Evolutionary conservation across 2,888 invertebrate genomes (phyloP).

Genomic region (Mythimna pallens): DNA sequence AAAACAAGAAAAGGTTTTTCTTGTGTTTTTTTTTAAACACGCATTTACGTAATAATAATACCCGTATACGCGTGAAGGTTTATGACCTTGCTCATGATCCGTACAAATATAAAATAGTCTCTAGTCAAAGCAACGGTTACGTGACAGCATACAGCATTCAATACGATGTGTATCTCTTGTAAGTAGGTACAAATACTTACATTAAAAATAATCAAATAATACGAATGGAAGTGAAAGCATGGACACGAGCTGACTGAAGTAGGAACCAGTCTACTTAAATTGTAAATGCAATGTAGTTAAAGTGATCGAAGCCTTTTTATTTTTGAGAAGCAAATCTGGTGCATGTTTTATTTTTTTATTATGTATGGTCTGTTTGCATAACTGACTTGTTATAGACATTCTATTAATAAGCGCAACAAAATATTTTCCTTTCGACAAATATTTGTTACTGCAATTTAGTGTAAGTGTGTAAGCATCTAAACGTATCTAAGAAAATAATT

Average conservation of each 20-base stretch:
- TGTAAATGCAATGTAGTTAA: constrained; percentile 36
- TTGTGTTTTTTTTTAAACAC: too few species aligned
- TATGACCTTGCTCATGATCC: too few species aligned
- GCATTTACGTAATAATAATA: too few species aligned
- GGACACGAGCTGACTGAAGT: constrained; percentile 30
- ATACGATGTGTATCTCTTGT: constrained; percentile 27
- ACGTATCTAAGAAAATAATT: too few species aligned
- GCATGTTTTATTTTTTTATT: constrained; percentile 20
- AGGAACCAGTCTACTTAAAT: constrained; percentile 44
- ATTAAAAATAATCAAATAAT: constrained; percentile 59
- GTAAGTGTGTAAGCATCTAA: too few species aligned
- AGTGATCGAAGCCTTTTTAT: constrained; percentile 13
- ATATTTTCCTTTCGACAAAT: constrained; percentile 36
- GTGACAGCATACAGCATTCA: constrained; percentile 40
- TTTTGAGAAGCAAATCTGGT: constrained; percentile 14
- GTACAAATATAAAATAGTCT: constrained; percentile 5
- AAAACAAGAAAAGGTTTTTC: too few species aligned
- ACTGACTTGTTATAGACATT: constrained; percentile 25
- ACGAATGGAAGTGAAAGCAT: constrained; percentile 63
- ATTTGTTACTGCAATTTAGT: too few species aligned
- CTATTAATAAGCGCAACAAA: constrained; percentile 25
- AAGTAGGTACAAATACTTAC: constrained; percentile 42
- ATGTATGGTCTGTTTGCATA: constrained; percentile 32
- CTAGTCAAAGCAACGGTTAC: constrained; percentile 52
- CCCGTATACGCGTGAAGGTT: too few species aligned